Base-by-base conservation (phyloP, 2,888 invertebrate genomes). In the Rhorus exstirpatorius region DNA sequence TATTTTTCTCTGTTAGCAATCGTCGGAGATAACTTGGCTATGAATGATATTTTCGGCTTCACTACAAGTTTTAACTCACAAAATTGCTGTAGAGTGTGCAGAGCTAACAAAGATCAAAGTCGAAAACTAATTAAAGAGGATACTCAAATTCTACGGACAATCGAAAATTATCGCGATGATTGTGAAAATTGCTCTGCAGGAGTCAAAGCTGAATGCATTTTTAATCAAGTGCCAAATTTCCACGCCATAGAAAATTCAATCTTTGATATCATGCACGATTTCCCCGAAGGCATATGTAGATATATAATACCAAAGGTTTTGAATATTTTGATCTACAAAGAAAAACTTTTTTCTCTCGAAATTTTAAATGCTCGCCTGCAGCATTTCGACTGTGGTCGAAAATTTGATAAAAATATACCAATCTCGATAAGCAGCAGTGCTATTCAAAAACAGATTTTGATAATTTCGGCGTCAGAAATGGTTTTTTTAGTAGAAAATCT, bases 241-340 rank as follows among this genome's bases (percentile, higher is more conserved):
- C 81, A 86, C 21, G 71, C 72, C 1, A 79, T 55, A 7, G 41
- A 77, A 38, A 84, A 86, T 70, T 17, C 72, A 1, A 19, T 21
- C 58, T 26, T 85, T 7, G 85, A 86, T 55, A 21, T 75, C 6
- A 85, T 81, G 63, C 87, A 87, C 38, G 83, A 86, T 78, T 35
- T 87, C 7, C 53, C 55, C 46, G 83, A 85, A 81, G 85, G 84
- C 1, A 38, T 86, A 10, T 81, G 82, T 38, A 76, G 83, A 6
- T 72, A 78, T 51, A 81, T 70, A 12, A 44, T 80, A 21, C 24
- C 63, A 10, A 61, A 81, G 68, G 76, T 87, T 72, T 68, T 85
- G 60, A 51, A 81, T 68, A 17, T 35, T 41, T 71, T 83, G 35
- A 86, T 84, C 14, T 14, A 58, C 8, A 31, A 24, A 41, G 53